Percentiles rank a stretch among this genome's conserved stretches.
Evolutionary conservation across 2,888 invertebrate genomes (phyloP).

Genomic region (Xanthia icteritia): DNA sequence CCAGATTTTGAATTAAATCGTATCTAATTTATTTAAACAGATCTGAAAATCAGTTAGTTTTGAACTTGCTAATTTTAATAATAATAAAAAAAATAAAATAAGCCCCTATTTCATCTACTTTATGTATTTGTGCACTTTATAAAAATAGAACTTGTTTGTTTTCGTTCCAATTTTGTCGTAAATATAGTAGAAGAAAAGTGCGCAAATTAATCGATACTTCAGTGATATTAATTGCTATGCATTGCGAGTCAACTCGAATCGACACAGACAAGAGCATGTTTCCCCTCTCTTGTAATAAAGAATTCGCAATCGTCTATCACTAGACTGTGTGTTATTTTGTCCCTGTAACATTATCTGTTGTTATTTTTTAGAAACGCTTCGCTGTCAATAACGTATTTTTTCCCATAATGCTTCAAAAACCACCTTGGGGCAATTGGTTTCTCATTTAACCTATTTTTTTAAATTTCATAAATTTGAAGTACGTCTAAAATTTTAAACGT

Average conservation of each 20-base stretch:
- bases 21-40: not conserved
- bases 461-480: not conserved
- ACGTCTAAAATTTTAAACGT: too few relatives aligned
- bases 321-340: slow-evolving; percentile 83
- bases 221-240: not conserved
- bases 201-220: not conserved
- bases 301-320: slow-evolving; percentile 58
- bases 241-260: not conserved
- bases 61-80: not conserved
- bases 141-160: not conserved
- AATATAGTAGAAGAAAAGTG: not conserved
- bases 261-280: not conserved
- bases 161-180: not conserved
- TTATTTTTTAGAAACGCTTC: slow-evolving; percentile 65
- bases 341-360: slow-evolving; percentile 78
- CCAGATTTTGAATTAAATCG: not conserved
- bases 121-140: not conserved
- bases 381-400: slow-evolving; percentile 56
- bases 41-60: not conserved
- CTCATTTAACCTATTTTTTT: slow-evolving; percentile 21
- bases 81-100: not conserved
- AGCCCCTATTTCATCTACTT: not conserved
- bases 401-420: slow-evolving; percentile 49
- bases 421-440: slow-evolving; percentile 63
- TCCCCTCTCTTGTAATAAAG: not conserved